phyloP scores from a whole-genome alignment of 2,113 vertebrate species.

The Mastomys coucha region DNA sequence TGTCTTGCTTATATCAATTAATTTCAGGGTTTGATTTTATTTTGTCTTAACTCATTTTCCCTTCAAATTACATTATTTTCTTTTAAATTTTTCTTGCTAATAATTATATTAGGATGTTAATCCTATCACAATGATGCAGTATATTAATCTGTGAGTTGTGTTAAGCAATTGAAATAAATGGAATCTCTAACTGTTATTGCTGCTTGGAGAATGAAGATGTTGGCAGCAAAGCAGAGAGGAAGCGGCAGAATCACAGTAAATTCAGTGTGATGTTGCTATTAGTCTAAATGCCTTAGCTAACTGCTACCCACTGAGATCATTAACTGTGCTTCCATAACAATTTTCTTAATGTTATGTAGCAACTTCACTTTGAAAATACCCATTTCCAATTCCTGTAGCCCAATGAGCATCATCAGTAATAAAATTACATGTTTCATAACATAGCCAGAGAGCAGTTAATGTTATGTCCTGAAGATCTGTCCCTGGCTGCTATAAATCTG shows the following conservation, averaged over 20 bases:
- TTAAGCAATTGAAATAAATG: slow-evolving; percentile 36
- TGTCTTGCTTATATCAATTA: not conserved
- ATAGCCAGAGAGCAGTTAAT: slow-evolving; percentile 67
- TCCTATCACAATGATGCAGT: not conserved
- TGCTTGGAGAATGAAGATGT: slow-evolving; percentile 59
- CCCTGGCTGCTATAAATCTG: not conserved
- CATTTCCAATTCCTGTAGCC: slow-evolving; percentile 74
- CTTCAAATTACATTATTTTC: slow-evolving; percentile 14
- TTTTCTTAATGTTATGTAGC: slow-evolving; percentile 76
- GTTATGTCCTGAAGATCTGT: slow-evolving; percentile 15
- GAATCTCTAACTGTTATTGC: slow-evolving; percentile 56
- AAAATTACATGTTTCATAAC: slow-evolving; percentile 66
- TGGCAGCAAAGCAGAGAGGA: slow-evolving; percentile 54
- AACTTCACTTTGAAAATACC: slow-evolving; percentile 72
- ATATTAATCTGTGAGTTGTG: slow-evolving; percentile 75
- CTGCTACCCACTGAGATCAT: slow-evolving; percentile 56
- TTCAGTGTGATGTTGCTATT: slow-evolving; percentile 65
- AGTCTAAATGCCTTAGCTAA: slow-evolving; percentile 74
- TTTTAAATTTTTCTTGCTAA: slow-evolving; percentile 46
- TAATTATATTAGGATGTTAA: slow-evolving; percentile 66
- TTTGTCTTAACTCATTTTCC: slow-evolving; percentile 36
- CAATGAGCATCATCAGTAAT: slow-evolving; percentile 72
- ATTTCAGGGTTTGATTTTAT: slow-evolving; percentile 17
- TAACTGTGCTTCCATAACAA: slow-evolving; percentile 72
- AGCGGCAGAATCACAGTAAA: slow-evolving; percentile 55